phyloP scores from a whole-genome alignment of 2,797 vertebrate species.

The Lerista edwardsae region DNA sequence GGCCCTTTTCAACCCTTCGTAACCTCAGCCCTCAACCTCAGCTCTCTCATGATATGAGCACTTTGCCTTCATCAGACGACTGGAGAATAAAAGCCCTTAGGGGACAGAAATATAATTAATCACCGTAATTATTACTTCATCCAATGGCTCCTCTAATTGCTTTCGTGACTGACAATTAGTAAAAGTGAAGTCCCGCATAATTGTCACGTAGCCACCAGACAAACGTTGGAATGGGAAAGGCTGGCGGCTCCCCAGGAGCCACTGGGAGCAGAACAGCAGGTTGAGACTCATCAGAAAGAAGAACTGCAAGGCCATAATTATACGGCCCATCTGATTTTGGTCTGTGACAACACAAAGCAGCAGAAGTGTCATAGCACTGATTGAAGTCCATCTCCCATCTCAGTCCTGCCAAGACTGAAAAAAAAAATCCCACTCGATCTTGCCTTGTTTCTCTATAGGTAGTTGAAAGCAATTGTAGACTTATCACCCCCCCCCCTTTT shows the following conservation, averaged over 20 bases:
- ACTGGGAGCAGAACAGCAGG: background rate
- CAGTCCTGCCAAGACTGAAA: background rate
- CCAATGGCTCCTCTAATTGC: constrained; percentile 32
- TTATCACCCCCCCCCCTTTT: background rate
- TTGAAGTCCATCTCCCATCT: background rate
- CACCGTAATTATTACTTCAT: constrained; percentile 41
- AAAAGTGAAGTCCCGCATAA: constrained; percentile 27
- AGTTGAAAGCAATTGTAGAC: background rate
- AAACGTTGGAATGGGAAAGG: constrained; percentile 9
- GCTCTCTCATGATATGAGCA: constrained; percentile 7
- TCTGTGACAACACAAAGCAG: background rate
- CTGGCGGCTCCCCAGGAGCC: constrained; percentile 20
- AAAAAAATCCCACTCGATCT: background rate
- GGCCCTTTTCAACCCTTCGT: constrained; percentile 4
- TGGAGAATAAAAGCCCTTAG: constrained; percentile 19
- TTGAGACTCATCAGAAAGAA: background rate
- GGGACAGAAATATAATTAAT: constrained; percentile 36
- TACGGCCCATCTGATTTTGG: background rate
- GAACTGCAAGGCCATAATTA: constrained; percentile 7
- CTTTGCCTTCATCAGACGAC: constrained; percentile 13
- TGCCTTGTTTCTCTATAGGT: background rate
- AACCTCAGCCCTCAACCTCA: background rate
- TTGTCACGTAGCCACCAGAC: constrained; percentile 33
- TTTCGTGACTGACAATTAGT: constrained; percentile 34
- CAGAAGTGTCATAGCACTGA: background rate